Conservation (phyloP, 1,140 invertebrate genomes). For the Probaryconus sp. region DNA sequence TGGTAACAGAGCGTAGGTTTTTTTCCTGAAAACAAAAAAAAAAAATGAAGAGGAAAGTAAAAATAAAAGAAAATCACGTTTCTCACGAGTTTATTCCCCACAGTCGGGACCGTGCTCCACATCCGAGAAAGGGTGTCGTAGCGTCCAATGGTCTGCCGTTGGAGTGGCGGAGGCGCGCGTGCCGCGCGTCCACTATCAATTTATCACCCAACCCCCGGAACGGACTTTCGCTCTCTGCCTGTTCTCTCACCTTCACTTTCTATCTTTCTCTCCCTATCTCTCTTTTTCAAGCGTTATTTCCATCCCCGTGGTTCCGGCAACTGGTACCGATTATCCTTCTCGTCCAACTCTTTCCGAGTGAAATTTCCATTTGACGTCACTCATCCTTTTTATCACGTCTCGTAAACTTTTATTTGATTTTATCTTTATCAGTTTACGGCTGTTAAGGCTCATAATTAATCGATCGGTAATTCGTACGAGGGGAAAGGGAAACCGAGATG, state of each 20-base stretch:
- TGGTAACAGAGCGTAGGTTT: too few species aligned
- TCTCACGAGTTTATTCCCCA: conserved; percentile 33
- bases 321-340: conserved; percentile 8
- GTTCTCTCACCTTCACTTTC: conserved; percentile 56
- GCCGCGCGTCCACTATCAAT: conserved; percentile 77
- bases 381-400: conserved; percentile 48
- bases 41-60: too few species aligned
- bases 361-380: conserved; percentile 28
- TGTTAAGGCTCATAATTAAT: conserved; percentile 28
- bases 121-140: conserved; percentile 46
- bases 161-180: conserved; percentile 65
- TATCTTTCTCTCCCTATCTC: conserved; percentile 37
- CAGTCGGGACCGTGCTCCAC: conserved; percentile 34
- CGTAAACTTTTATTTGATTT: conserved; percentile 49
- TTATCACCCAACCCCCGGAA: conserved; percentile 72
- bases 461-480: not conserved
- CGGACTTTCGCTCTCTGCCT: conserved; percentile 68
- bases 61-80: conserved; percentile 47
- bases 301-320: conserved; percentile 34
- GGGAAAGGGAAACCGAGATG: too few species aligned
- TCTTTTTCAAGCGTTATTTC: conserved; percentile 38
- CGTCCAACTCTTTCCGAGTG: conserved; percentile 32
- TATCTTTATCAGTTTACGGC: conserved; percentile 40
- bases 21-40: too few species aligned
- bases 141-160: conserved; percentile 40